A percentile compares a stretch with the other conserved stretches of the same genome.
Evolutionary conservation across 2,113 vertebrate genomes (phyloP).

Genomic region (Gopherus evgoodei): DNA sequence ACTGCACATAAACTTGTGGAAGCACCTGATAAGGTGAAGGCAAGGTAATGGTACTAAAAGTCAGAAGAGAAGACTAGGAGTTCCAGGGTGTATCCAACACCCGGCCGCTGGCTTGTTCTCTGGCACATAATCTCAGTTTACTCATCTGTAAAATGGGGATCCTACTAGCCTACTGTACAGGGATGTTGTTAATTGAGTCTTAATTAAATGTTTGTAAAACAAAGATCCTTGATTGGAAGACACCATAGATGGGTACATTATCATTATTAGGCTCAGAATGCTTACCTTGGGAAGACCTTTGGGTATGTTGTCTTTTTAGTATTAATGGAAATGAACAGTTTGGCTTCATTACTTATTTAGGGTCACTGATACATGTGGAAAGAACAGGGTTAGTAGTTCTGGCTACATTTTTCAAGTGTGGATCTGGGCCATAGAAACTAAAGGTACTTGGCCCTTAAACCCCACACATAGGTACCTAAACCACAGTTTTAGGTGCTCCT

Average conservation of each 20-base stretch:
- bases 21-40: background rate
- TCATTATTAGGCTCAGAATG: constrained; percentile 49
- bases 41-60: background rate
- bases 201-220: constrained; percentile 70
- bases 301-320: constrained; percentile 58
- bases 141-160: background rate
- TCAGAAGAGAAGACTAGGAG: background rate
- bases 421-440: background rate
- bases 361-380: background rate
- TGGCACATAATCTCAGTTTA: background rate
- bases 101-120: background rate
- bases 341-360: constrained; percentile 53
- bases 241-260: constrained; percentile 37
- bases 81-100: accelerated
- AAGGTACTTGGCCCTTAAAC: background rate
- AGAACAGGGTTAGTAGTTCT: background rate
- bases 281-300: constrained; percentile 53
- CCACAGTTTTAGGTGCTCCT: too few species aligned
- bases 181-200: constrained; percentile 49
- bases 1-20: background rate
- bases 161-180: constrained; percentile 37
- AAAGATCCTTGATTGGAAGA: constrained; percentile 52
- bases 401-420: background rate
- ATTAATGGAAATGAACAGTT: constrained; percentile 61
- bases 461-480: too few species aligned